Evolutionary conservation across 2,113 vertebrate species (phyloP).

Genomic region (Aptenodytes forsteri): DNA sequence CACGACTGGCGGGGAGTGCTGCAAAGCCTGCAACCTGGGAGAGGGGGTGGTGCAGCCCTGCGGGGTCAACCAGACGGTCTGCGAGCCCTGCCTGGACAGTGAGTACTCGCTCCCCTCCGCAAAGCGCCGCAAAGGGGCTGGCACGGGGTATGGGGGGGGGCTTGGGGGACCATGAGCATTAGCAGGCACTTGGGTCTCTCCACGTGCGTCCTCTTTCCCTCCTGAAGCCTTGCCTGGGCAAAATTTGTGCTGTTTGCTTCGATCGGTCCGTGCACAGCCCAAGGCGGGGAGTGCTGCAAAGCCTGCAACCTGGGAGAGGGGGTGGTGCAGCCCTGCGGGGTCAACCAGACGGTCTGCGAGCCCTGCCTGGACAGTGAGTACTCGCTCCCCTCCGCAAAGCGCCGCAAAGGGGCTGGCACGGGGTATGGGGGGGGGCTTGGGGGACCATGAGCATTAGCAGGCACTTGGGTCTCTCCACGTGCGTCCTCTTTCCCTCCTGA

Average conservation of each 20-base stretch:
- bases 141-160: fast-evolving
- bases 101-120: slow-evolving; percentile 64
- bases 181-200: neutral
- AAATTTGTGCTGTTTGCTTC: neutral
- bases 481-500: neutral
- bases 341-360: slow-evolving; percentile 85
- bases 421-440: fast-evolving
- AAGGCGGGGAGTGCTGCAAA: slow-evolving; percentile 80
- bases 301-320: slow-evolving; percentile 93
- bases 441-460: fast-evolving
- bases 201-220: fast-evolving
- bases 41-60: slow-evolving; percentile 87
- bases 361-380: slow-evolving; percentile 97
- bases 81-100: slow-evolving; percentile 94
- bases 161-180: fast-evolving
- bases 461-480: fast-evolving
- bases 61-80: slow-evolving; percentile 85
- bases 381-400: fast-evolving
- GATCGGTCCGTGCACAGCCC: fast-evolving
- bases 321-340: slow-evolving; percentile 81
- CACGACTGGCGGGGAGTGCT: slow-evolving; percentile 85
- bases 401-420: fast-evolving
- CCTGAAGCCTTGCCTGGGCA: neutral
- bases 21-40: slow-evolving; percentile 86
- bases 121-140: fast-evolving